Evolutionary conservation across 2,888 invertebrate genomes (phyloP).

Genomic region (Tryphoninae sp.): DNA sequence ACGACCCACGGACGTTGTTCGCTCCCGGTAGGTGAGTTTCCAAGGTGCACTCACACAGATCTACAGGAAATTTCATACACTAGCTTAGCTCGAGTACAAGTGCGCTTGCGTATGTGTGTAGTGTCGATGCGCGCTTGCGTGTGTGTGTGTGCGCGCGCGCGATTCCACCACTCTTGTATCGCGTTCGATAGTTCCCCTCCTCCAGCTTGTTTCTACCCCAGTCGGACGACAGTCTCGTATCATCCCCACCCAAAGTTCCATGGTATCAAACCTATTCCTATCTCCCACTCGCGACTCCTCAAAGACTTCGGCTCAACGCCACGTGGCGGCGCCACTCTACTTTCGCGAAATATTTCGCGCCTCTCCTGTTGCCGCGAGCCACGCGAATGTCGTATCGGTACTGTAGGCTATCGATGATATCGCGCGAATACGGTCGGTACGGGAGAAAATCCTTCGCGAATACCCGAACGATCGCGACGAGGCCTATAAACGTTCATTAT

Average conservation of each 20-base stretch:
- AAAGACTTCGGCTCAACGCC: conserved; percentile 54
- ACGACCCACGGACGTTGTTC: conserved; percentile 75
- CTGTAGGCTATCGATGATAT: conserved; percentile 69
- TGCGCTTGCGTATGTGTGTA: too few relatives aligned
- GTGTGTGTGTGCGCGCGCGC: conserved; percentile 39
- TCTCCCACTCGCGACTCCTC: conserved; percentile 22
- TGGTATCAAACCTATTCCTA: conserved; percentile 14
- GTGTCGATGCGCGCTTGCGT: not conserved
- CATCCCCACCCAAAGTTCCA: conserved; percentile 30
- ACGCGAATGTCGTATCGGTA: conserved; percentile 73
- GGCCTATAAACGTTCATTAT: not conserved
- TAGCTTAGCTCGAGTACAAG: not conserved
- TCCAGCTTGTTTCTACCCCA: not conserved
- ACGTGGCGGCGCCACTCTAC: conserved; percentile 77
- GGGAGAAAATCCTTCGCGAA: conserved; percentile 52
- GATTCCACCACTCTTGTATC: conserved; percentile 36
- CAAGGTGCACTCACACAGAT: conserved; percentile 73
- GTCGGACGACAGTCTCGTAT: conserved; percentile 14
- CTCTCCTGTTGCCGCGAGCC: conserved; percentile 54
- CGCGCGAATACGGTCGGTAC: conserved; percentile 61
- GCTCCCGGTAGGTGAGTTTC: conserved; percentile 76
- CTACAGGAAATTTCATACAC: conserved; percentile 13
- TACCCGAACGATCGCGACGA: conserved; percentile 13
- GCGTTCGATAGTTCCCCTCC: not conserved
- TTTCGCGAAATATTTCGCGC: conserved; percentile 72